Conservation (phyloP, 2,888 invertebrate species). For the Pollenia griseotomentosa region DNA sequence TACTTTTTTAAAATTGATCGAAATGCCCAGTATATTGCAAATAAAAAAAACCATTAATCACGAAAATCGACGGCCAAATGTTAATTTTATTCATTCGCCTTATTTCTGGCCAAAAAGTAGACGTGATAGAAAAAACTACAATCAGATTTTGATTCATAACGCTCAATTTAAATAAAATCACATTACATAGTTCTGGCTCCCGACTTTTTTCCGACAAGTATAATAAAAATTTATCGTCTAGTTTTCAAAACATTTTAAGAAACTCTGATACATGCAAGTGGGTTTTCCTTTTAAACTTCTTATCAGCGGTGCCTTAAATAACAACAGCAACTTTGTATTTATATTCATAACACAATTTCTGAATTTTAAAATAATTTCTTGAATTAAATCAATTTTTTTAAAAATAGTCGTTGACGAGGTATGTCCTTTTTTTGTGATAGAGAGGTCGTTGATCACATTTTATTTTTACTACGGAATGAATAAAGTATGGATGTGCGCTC, state of each 20-base stretch:
- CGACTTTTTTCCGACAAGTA: too few relatives aligned
- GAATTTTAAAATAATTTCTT: slow-evolving; percentile 38
- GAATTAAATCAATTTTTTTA: slow-evolving; percentile 11
- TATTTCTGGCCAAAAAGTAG: too few relatives aligned
- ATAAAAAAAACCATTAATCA: too few relatives aligned
- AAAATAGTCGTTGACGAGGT: not conserved
- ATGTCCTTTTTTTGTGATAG: not conserved
- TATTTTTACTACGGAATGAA: not conserved
- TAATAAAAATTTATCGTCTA: too few relatives aligned
- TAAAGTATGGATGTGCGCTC: not conserved
- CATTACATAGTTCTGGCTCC: too few relatives aligned
- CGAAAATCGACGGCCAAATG: too few relatives aligned
- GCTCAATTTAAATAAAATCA: too few relatives aligned
- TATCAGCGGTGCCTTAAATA: slow-evolving; percentile 42
- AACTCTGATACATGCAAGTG: slow-evolving; percentile 6
- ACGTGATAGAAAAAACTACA: too few relatives aligned
- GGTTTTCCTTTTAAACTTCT: slow-evolving; percentile 35
- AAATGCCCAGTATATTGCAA: too few relatives aligned
- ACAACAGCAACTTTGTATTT: slow-evolving; percentile 31
- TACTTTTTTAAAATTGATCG: too few relatives aligned
- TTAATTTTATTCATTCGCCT: too few relatives aligned
- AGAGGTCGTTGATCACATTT: slow-evolving; percentile 9
- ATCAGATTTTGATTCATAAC: too few relatives aligned
- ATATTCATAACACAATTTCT: slow-evolving; percentile 30
- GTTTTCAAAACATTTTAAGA: not conserved